Conservation (phyloP, 2,888 invertebrate species). For the Entomobrya multifasciata region DNA sequence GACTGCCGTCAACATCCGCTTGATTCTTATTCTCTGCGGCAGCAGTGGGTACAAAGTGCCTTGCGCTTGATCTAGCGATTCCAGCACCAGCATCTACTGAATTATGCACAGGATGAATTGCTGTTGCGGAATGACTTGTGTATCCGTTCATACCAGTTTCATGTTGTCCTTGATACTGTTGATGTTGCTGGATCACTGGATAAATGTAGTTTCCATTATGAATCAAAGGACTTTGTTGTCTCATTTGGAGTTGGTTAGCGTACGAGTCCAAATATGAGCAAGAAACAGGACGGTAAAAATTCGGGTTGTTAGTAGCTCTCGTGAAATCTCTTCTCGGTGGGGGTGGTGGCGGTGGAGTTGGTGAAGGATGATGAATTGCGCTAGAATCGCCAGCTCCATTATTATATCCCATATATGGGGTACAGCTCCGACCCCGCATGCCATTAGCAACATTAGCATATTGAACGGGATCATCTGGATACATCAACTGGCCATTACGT, state of each 20-base stretch:
- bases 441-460: conserved; percentile 76
- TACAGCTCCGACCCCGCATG: conserved; percentile 66
- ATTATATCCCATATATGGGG: conserved; percentile 59
- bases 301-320: conserved; percentile 57
- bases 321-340: conserved; percentile 77
- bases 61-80: conserved; percentile 60
- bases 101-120: conserved; percentile 43
- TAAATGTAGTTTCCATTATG: conserved; percentile 68
- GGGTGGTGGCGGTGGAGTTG: conserved; percentile 77
- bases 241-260: conserved; percentile 47
- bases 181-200: conserved; percentile 49
- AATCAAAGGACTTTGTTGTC: conserved; percentile 64
- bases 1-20: conserved; percentile 46
- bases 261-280: conserved; percentile 79
- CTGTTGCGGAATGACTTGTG: conserved; percentile 42
- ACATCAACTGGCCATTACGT: conserved; percentile 72
- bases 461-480: conserved; percentile 73
- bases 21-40: background rate
- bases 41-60: conserved; percentile 29
- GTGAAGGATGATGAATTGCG: conserved; percentile 67
- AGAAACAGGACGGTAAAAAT: conserved; percentile 79
- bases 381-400: conserved; percentile 33
- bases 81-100: background rate
- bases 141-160: conserved; percentile 57
- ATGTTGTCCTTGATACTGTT: conserved; percentile 57